Evolutionary conservation across 2,113 vertebrate species (phyloP).

Genomic region (Patagioenas fasciata): DNA sequence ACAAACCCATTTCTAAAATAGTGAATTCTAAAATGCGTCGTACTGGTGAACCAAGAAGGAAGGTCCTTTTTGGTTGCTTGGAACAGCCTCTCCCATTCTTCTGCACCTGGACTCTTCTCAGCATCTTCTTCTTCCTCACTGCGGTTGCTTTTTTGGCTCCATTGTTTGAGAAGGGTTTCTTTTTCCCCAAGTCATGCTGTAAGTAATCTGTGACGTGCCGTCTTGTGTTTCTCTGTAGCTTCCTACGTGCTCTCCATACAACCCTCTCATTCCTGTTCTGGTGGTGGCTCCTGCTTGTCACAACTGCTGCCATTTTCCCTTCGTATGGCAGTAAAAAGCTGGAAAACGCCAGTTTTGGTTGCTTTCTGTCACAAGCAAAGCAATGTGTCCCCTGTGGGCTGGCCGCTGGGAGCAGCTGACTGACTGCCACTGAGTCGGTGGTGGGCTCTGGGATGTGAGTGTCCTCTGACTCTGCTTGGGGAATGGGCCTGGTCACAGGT

Average conservation of each 20-base stretch:
- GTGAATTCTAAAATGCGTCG: background rate
- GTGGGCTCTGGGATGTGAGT: background rate
- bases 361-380: background rate
- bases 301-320: background rate
- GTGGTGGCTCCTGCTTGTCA: background rate
- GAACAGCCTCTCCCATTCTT: background rate
- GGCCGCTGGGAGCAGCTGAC: background rate
- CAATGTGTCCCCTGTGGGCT: background rate
- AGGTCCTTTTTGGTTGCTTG: background rate
- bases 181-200: background rate
- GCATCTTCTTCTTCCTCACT: background rate
- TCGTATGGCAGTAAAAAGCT: background rate
- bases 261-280: background rate
- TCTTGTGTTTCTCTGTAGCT: background rate
- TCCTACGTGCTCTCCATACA: background rate
- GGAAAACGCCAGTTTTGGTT: background rate
- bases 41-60: background rate
- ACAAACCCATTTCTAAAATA: background rate
- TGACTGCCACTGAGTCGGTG: background rate
- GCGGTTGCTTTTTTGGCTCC: background rate
- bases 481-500: too few relatives aligned
- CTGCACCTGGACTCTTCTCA: background rate
- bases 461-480: background rate
- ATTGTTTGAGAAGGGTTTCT: background rate
- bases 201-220: background rate